These are phyloP conservation scores for Pyralis farinalis DNA, from an alignment of 2,888 invertebrate genomes.

Conservation along the genomic window DNA sequence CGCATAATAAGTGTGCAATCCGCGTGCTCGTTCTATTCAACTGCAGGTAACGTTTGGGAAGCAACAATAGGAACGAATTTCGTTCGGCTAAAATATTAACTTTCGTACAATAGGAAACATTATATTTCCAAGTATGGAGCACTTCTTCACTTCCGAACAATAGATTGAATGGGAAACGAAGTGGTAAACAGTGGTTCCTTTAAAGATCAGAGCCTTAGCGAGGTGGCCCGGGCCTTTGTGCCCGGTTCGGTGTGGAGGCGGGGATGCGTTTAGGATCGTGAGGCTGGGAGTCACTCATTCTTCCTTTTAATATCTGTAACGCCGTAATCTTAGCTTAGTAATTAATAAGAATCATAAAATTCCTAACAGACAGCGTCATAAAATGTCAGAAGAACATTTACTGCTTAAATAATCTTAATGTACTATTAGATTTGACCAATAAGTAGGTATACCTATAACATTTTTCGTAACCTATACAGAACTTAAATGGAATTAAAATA, in stretches of 20 bases:
- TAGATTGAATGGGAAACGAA: constrained; percentile 72
- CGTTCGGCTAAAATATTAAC: constrained; percentile 77
- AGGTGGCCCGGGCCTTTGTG: constrained; percentile 20
- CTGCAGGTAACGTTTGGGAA: constrained; percentile 65
- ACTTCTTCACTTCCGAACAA: constrained; percentile 79
- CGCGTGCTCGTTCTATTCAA: constrained; percentile 57
- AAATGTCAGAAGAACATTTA: too few species aligned
- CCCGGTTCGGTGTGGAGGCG: background rate
- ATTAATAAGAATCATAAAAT: too few species aligned
- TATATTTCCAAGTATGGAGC: constrained; percentile 73
- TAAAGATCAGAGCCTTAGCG: constrained; percentile 41
- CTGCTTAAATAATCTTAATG: too few species aligned
- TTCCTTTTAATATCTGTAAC: too few species aligned
- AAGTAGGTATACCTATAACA: too few species aligned
- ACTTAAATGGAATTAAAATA: too few species aligned
- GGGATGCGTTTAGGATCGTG: background rate
- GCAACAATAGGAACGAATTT: constrained; percentile 64
- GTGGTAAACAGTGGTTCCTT: constrained; percentile 74
- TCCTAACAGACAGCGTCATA: too few species aligned
- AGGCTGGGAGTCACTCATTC: too few species aligned
- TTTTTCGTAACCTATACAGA: too few species aligned
- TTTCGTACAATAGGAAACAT: constrained; percentile 71
- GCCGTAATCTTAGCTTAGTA: too few species aligned
- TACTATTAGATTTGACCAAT: too few species aligned
- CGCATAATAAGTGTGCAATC: constrained; percentile 60